phyloP scores from a whole-genome alignment of 2,888 invertebrate species.

The Eilema depressum region DNA sequence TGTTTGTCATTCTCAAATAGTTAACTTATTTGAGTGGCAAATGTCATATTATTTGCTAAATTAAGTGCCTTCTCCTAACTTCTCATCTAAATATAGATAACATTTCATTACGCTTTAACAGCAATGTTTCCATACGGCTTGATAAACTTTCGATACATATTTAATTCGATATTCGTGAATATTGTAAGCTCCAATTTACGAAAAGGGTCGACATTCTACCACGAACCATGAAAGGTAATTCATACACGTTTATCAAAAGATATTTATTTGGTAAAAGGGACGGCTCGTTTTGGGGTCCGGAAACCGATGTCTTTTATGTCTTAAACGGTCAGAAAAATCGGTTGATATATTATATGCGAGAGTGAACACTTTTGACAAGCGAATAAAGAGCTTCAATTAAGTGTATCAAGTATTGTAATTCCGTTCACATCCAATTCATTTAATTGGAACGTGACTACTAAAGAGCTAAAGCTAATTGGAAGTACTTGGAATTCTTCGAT shows the following conservation, averaged over 20 bases:
- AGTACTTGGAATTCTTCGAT: not conserved
- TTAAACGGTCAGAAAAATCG: constrained; percentile 39
- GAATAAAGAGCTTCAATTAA: constrained; percentile 24
- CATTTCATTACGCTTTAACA: not conserved
- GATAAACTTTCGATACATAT: constrained; percentile 12
- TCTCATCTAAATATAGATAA: not conserved
- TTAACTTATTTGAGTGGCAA: no score
- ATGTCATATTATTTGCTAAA: no score
- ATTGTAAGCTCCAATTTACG: constrained; percentile 34
- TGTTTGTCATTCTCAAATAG: no score
- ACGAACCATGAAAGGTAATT: constrained; percentile 25
- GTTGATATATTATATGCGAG: constrained; percentile 17
- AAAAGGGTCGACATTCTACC: constrained; percentile 39
- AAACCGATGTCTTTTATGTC: constrained; percentile 42
- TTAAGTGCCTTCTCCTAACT: not conserved
- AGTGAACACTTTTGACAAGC: constrained; percentile 24
- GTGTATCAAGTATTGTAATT: constrained; percentile 6
- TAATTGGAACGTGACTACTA: not conserved
- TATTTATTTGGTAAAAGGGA: constrained; percentile 45
- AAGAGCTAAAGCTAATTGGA: not conserved
- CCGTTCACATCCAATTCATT: no score
- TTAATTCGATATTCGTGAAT: constrained; percentile 14
- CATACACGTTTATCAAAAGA: constrained; percentile 32
- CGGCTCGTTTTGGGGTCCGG: constrained; percentile 43
- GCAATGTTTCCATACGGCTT: not conserved